Conservation (phyloP, 2,113 vertebrate species). For the Macquaria australasica region DNA sequence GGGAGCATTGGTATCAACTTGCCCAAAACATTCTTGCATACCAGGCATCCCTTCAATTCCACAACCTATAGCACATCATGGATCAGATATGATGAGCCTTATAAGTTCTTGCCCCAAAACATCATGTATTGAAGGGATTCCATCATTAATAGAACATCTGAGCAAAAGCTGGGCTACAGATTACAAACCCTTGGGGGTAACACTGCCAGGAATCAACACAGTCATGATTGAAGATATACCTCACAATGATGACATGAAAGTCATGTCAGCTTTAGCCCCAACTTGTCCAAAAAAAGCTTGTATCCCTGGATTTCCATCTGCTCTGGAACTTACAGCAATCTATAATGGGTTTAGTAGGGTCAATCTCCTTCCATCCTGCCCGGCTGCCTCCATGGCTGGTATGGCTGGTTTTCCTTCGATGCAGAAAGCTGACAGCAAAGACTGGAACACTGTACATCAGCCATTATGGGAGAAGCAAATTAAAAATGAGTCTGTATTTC, state of each 20-base stretch:
- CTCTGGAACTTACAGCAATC: conserved; percentile 2
- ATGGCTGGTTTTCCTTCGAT: conserved; percentile 67
- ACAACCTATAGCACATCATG: neutral
- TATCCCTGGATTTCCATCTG: conserved; percentile 54
- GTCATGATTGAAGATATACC: conserved; percentile 34
- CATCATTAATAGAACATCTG: conserved; percentile 46
- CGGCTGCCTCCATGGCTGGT: conserved; percentile 32
- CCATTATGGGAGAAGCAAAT: conserved; percentile 41
- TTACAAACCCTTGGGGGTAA: conserved; percentile 7
- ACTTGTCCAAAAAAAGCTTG: conserved; percentile 54
- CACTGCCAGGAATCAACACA: neutral
- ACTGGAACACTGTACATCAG: conserved; percentile 40
- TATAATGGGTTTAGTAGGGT: conserved; percentile 4
- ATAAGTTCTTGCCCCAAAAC: conserved; percentile 41
- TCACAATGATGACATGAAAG: conserved; percentile 39
- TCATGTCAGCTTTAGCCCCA: conserved; percentile 41
- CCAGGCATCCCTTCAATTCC: conserved; percentile 17
- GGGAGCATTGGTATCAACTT: conserved; percentile 5
- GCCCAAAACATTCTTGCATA: conserved; percentile 22
- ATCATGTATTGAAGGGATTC: conserved; percentile 59
- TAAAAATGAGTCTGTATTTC: conserved; percentile 20
- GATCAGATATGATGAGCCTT: conserved; percentile 34
- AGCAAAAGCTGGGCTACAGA: conserved; percentile 42
- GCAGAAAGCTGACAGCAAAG: conserved; percentile 50
- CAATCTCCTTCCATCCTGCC: conserved; percentile 49